phyloP scores from a whole-genome alignment of 2,888 invertebrate species.

The Apamea sordens region DNA sequence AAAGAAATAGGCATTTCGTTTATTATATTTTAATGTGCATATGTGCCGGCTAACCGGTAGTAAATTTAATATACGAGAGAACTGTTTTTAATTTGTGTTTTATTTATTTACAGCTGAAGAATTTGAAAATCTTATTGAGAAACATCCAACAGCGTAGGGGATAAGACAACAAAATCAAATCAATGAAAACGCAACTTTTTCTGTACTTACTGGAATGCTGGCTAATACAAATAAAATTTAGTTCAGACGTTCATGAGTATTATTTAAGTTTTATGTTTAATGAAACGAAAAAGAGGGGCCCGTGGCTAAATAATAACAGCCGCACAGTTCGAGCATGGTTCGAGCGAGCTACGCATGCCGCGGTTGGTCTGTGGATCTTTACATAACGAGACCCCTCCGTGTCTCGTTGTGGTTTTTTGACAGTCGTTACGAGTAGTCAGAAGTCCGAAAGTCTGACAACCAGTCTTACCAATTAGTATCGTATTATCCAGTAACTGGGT shows the following conservation, averaged over 20 bases:
- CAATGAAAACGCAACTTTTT: not conserved
- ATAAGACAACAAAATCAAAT: not conserved
- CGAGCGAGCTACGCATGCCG: too few species aligned
- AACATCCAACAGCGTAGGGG: not conserved
- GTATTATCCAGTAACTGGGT: too few species aligned
- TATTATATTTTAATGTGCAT: not conserved
- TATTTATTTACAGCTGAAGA: conserved; percentile 7
- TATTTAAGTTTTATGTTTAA: conserved; percentile 1
- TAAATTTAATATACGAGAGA: not conserved
- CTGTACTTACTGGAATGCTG: not conserved
- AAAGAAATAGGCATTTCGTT: not conserved
- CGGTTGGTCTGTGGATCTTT: too few species aligned
- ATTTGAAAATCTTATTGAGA: not conserved
- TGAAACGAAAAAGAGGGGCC: not conserved
- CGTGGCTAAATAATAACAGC: too few species aligned
- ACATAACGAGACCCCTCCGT: too few species aligned
- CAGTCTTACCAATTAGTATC: too few species aligned
- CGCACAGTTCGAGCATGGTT: too few species aligned
- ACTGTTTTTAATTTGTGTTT: not conserved
- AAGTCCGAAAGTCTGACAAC: too few species aligned
- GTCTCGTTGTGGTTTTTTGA: too few species aligned
- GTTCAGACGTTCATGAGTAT: not conserved
- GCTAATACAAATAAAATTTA: conserved; percentile 1
- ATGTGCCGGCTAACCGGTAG: not conserved
- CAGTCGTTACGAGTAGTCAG: too few species aligned